Evolutionary conservation across 2,113 vertebrate genomes (phyloP), one percentile per base, ranked within the genome.

Genomic region (Eolophus roseicapilla): DNA sequence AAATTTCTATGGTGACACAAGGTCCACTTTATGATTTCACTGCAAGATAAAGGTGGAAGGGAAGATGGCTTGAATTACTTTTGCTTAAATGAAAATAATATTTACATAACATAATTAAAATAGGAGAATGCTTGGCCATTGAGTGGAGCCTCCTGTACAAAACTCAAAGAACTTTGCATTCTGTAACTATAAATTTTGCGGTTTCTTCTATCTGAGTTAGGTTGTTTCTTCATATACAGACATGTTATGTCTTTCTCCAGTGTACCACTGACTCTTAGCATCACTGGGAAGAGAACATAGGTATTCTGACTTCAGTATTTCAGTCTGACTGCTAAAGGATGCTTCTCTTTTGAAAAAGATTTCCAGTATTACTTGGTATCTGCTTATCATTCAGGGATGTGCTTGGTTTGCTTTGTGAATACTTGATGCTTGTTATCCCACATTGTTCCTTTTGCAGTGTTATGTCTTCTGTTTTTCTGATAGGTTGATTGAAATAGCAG

Each of bases 401-500:
- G 4, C 31, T 88, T 15, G 44, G 23, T 62, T 85, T 81, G 27
- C 29, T 75, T 75, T 70, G 43, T 82, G 16, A 74, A 8, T 74
- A 37, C 18, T 80, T 77, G 27, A 29, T 80, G 27, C 11, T 59
- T 81, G 6, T 71, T 74, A 65, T 21, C 18, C 33, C 46, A 23
- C 17, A 5, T 43, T 69, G 17, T 53, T 92, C 4, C 17, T 89
- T 85, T 60, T 68, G 47, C 33, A 35, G 8, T 91, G 28, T 62
- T 39, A 39, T 64, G 25, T 25, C 7, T 85, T 88, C 50, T 96
- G 20, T 2, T 59, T 65, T 46, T 62, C 43, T 13, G 3, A 69
- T 59, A 99, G 98, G 91, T 89, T 99, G 92, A 57, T 98, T 70
- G 98, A 98, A 95, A 98, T 99, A 31, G 98, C 98, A 92, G 97